These are phyloP conservation scores for Loripinus fragilis DNA, from an alignment of 2,888 invertebrate species.

Conservation along the genomic window DNA sequence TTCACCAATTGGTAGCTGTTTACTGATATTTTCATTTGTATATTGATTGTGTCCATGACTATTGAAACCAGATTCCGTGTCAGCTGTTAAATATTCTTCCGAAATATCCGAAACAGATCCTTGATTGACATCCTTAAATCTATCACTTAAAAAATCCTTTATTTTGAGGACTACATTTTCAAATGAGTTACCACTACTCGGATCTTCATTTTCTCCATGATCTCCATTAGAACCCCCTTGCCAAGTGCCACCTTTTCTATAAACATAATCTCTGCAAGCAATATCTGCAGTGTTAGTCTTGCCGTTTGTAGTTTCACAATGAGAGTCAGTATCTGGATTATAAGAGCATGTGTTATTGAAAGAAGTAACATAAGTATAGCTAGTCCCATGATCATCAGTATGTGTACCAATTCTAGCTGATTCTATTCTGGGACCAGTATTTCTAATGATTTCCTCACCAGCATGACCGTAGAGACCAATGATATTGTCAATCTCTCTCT, in stretches of 20 bases:
- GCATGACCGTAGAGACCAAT: background rate
- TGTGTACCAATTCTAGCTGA: background rate
- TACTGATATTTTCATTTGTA: background rate
- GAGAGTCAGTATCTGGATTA: no score
- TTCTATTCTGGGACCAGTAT: background rate
- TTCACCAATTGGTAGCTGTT: no score
- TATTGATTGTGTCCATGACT: background rate
- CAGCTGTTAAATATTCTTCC: constrained; percentile 4
- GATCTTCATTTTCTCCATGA: no score
- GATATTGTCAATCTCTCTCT: background rate
- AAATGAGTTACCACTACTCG: background rate
- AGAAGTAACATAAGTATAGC: background rate
- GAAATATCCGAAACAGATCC: background rate
- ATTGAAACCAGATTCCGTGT: background rate
- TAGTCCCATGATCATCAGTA: background rate
- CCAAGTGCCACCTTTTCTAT: no score
- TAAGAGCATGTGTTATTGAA: no score
- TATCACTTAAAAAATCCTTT: constrained; percentile 8
- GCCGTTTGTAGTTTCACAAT: no score
- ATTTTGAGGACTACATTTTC: background rate
- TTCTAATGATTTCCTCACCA: background rate
- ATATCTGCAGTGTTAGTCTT: no score
- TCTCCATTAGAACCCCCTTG: no score
- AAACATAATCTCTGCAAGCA: no score
- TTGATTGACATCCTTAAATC: background rate